Base-by-base conservation (phyloP, 2,113 vertebrate genomes). In the Platichthys flesus region DNA sequence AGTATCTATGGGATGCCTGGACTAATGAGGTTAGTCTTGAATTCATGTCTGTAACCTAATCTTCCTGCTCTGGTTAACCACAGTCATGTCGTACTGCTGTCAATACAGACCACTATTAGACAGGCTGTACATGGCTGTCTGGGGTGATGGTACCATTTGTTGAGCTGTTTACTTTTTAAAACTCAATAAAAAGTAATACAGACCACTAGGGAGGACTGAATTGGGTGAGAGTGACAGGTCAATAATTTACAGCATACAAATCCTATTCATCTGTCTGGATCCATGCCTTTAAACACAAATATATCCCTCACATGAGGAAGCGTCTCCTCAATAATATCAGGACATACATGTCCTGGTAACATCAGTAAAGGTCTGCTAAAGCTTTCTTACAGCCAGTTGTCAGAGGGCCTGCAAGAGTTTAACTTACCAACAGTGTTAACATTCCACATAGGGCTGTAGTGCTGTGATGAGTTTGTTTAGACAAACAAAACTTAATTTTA, bases 1-100 rank as follows among this genome's bases (percentile, higher is more conserved):
- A 66, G 18, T 56, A 62, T 9, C 14, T 37, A 7, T 28, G 28
- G 21, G 72, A 31, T n/a, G 28, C 12, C 40, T 42, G 6, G 20
- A 59, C 55, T 21, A 18, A 90, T 90, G 67, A 57, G 59, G 59
- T 85, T 90, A 35, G 52, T 70, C 63, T 78, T 62, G 42, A 9
- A 2, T n/a, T 68, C 18, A 5, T 54, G 24, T 37, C 66, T 42
- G 71, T 56, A 67, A 84, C 63, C 49, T 45, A 13, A 71, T 74
- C 52, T 31, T 80, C 86, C 76, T 71, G 87, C 62, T 88, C 91
- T 91, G 90, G 61, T 83, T 91, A 85, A 56, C 65, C 87, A 31
- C 5, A 88, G 1, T 68, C 51, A 13, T 7, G 47, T 69, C 31
- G 68, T 15, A 24, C 63, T 69, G 62, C 70, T 79, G 81, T 80